A percentile compares a stretch with the other conserved stretches of the same genome.
Evolutionary conservation across 2,113 vertebrate species (phyloP).

Genomic region (Grallaria varia): DNA sequence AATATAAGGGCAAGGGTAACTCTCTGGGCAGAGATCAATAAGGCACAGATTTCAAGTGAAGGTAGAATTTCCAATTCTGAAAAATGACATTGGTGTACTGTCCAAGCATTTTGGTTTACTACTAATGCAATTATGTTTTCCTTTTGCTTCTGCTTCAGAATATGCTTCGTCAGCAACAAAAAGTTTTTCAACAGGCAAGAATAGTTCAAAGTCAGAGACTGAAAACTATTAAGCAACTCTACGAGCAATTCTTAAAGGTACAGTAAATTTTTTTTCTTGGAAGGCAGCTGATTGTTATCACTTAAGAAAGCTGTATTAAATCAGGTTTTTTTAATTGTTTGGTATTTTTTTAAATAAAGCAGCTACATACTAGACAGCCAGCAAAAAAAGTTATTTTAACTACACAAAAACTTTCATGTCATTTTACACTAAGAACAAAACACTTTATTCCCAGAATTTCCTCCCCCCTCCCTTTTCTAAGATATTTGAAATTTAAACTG

Average conservation of each 20-base stretch:
- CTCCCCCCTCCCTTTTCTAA: background rate
- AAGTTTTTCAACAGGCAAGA: slow-evolving; percentile 88
- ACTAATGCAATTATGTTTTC: background rate
- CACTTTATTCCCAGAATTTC: background rate
- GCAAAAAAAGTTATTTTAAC: background rate
- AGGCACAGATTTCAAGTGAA: background rate
- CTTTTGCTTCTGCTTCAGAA: slow-evolving; percentile 73
- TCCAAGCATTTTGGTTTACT: background rate
- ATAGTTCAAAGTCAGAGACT: slow-evolving; percentile 89
- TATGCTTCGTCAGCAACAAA: slow-evolving; percentile 90
- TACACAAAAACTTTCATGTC: background rate
- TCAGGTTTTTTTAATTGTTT: background rate
- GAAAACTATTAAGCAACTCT: slow-evolving; percentile 87
- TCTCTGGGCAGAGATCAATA: background rate
- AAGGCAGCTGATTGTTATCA: background rate
- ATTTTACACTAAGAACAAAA: background rate
- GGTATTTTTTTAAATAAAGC: background rate
- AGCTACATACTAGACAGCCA: background rate
- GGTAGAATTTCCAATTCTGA: background rate
- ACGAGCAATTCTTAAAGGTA: slow-evolving; percentile 91
- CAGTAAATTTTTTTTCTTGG: background rate
- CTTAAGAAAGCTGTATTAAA: background rate
- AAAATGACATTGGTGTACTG: background rate
- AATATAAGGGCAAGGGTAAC: background rate
- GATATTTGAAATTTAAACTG: background rate